Evolutionary conservation across 23 tunicate genomes (phyloP).

Genomic region (Corella eumyota): DNA sequence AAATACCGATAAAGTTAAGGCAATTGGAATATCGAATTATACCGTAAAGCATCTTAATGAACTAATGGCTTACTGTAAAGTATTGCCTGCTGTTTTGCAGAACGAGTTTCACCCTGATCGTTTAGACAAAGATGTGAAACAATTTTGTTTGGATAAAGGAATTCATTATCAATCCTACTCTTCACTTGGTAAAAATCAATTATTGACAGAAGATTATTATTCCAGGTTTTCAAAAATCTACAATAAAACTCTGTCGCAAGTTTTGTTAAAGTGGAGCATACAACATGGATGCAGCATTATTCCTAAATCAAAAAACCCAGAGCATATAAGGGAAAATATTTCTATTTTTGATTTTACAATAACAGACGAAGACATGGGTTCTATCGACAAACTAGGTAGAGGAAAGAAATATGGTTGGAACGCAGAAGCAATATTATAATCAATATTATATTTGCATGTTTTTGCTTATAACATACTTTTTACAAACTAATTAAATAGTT

Average conservation of each 20-base stretch:
- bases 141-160: conserved; percentile 23
- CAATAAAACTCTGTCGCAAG: conserved; percentile 32
- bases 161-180: conserved; percentile 80
- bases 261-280: conserved; percentile 59
- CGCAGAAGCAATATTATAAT: conserved; percentile 22
- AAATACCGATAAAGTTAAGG: conserved; percentile 20
- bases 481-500: too few relatives aligned
- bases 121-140: conserved; percentile 17
- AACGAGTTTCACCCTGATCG: conserved; percentile 79
- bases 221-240: conserved; percentile 13
- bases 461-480: too few relatives aligned
- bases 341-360: conserved; percentile 39
- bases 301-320: conserved; percentile 45
- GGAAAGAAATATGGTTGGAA: conserved; percentile 69
- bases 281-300: conserved; percentile 61
- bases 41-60: conserved; percentile 36
- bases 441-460: background rate
- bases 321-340: conserved; percentile 46
- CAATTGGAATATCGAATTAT: conserved; percentile 71
- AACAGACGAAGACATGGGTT: conserved; percentile 21
- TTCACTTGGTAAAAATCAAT: conserved; percentile 34
- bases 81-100: conserved; percentile 66
- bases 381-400: conserved; percentile 12
- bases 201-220: conserved; percentile 33
- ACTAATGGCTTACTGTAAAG: conserved; percentile 11